These are phyloP conservation scores for Myotis planiceps DNA, from an alignment of 2,797 vertebrate genomes.

Conservation along the genomic window DNA sequence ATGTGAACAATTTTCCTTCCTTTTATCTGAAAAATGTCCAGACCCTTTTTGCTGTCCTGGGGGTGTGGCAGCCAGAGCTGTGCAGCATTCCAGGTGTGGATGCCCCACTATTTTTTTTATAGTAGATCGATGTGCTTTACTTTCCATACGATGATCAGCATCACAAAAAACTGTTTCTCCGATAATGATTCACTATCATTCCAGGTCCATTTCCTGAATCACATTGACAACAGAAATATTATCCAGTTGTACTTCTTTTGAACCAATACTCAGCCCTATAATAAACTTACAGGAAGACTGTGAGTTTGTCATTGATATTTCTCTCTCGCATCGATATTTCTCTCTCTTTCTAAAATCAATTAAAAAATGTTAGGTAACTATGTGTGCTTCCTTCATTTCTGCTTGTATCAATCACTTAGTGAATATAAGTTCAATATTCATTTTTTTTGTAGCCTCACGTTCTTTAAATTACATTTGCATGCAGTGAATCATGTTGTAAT, in stretches of 20 bases:
- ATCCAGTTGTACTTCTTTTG: neutral
- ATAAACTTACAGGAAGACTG: neutral
- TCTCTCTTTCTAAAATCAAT: neutral
- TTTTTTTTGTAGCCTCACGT: neutral
- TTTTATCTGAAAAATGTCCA: neutral
- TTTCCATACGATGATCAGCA: neutral
- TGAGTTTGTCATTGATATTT: neutral
- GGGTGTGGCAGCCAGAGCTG: neutral
- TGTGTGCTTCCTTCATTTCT: neutral
- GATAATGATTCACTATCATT: neutral
- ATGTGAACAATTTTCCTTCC: neutral
- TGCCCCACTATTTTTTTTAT: neutral
- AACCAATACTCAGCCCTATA: neutral
- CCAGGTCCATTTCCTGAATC: neutral
- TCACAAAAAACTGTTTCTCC: neutral
- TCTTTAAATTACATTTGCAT: neutral
- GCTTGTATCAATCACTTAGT: neutral
- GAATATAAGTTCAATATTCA: neutral
- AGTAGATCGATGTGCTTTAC: neutral
- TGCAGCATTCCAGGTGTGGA: neutral
- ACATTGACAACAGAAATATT: neutral
- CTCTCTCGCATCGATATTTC: neutral
- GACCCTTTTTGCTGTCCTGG: neutral
- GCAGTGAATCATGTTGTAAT: neutral
- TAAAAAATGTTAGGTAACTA: neutral